Evolutionary conservation across 1,140 invertebrate genomes (phyloP), one percentile per base, ranked within the genome.

Genomic region (Apis mellifera): DNA sequence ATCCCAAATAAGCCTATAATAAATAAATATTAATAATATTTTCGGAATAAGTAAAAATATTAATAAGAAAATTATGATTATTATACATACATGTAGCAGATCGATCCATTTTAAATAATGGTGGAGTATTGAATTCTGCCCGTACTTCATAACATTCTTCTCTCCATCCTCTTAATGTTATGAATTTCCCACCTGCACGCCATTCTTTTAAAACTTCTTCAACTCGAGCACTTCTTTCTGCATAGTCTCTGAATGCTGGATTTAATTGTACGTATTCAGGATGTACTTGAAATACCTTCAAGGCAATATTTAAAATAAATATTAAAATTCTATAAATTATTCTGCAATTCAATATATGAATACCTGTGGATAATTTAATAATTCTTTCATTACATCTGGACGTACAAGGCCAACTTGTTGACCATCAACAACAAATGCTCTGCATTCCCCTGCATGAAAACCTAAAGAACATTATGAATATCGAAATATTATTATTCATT

Each of bases 81-180:
- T 0, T 3, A 9, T 57, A 94, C 95, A 93, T 94, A 96, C 98
- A 98, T 72, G 97, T 97, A 59, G 97, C 98, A 84, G 97, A 97
- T 85, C 98, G 95, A 92, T 99, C 98, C 96, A 99, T 98, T 94
- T 98, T 97, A 88, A 99, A 94, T 17, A 98, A 94, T 75, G 96
- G 96, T 87, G 95, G 95, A 86, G 96, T 96, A 83, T 95, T 95
- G 89, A 96, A 97, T 87, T 96, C 95, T 72, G 95, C 94, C 87
- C 96, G 96, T 21, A 99, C 97, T 93, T 98, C 97, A 93, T 97
- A 98, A 94, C 96, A 98, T 96, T 99, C 98, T 94, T 99, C 96
- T 92, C 98, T 95, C 98, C 98, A 99, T 9, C 98, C 98, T 91
- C 96, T 96, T 4, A 99, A 93, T 9, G 97, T 96, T 23, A 96